These are phyloP conservation scores for Andrena dorsata DNA, from an alignment of 2,888 invertebrate genomes.

Conservation along the genomic window DNA sequence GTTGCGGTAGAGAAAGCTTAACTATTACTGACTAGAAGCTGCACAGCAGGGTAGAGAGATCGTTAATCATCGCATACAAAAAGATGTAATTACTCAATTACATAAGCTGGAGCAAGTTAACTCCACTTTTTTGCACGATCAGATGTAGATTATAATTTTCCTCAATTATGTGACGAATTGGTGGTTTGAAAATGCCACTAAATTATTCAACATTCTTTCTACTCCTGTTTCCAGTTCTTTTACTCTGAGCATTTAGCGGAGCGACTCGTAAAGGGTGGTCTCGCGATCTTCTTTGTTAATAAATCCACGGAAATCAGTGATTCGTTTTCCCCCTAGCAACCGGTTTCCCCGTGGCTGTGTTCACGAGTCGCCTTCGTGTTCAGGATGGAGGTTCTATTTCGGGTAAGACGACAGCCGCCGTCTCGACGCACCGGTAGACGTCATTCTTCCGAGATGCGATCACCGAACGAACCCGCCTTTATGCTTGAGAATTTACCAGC, in stretches of 20 bases:
- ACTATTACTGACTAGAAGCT: neutral
- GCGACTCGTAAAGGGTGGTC: neutral
- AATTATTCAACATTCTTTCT: neutral
- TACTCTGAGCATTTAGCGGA: neutral
- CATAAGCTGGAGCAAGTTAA: too few species aligned
- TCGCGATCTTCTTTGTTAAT: slow-evolving; percentile 12
- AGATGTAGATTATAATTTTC: too few species aligned
- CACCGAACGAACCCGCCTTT: slow-evolving; percentile 52
- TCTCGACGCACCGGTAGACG: slow-evolving; percentile 81
- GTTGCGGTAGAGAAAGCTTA: neutral
- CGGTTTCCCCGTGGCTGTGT: slow-evolving; percentile 44
- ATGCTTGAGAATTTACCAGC: slow-evolving; percentile 53
- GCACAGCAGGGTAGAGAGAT: too few species aligned
- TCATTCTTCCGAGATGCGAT: slow-evolving; percentile 75
- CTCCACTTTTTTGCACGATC: too few species aligned
- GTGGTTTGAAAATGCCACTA: neutral
- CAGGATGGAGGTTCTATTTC: slow-evolving; percentile 65
- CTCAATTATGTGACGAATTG: too few species aligned
- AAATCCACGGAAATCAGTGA: slow-evolving; percentile 33
- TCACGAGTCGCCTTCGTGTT: slow-evolving; percentile 47
- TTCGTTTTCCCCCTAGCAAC: slow-evolving; percentile 52
- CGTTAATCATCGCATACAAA: too few species aligned
- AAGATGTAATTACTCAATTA: too few species aligned
- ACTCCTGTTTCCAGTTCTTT: neutral
- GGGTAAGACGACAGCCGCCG: slow-evolving; percentile 68